Evolutionary conservation across 1,140 invertebrate species (phyloP), one percentile per base, ranked within the genome.

Genomic region (Lasaia peninsularis): DNA sequence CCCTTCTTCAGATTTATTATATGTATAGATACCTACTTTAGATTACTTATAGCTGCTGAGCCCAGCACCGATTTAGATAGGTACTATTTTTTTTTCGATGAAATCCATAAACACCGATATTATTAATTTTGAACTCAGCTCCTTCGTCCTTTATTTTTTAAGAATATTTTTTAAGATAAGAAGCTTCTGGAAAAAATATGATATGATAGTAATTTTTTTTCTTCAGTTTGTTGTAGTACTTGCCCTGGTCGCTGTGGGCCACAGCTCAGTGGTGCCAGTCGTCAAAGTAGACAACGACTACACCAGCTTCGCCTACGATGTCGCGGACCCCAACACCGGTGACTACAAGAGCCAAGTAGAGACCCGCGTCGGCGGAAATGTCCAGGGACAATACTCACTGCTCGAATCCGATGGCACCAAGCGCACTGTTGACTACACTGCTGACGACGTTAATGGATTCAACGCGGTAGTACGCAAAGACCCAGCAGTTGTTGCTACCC

Each of bases 291-390:
- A 73, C 64, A 58, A 65, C 35, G 76, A 79, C 68, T 78, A 71
- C 66, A 62, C 65, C 21, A 78, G 75, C 68, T 82, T 82, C 54
- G 69, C 81, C 12, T 90, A 90, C 67, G 76, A 74, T 49, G 87
- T 90, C 0, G 76, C 77, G 10, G 88, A 90, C 63, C 77, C 86
- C 53, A 78, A 77, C 75, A 91, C 80, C 65, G 87, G 91, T 12
- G 89, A 90, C 73, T 80, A 71, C 62, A 90, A 90, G 73, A 79
- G 75, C 52, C 85, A 88, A 52, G 68, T 80, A 7, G 89, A 90
- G 73, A 81, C 74, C 52, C 76, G 89, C 51, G 79, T 89, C 52
- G 92, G 92, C 1, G 91, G 92, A 60, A 56, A 86, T 9, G 91
- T 92, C 8, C 73, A 81, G 56, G 92, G 92, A 50, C 75, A 83